phyloP scores from a whole-genome alignment of 2,113 vertebrate genomes.

The Bagarius yarrelli region DNA sequence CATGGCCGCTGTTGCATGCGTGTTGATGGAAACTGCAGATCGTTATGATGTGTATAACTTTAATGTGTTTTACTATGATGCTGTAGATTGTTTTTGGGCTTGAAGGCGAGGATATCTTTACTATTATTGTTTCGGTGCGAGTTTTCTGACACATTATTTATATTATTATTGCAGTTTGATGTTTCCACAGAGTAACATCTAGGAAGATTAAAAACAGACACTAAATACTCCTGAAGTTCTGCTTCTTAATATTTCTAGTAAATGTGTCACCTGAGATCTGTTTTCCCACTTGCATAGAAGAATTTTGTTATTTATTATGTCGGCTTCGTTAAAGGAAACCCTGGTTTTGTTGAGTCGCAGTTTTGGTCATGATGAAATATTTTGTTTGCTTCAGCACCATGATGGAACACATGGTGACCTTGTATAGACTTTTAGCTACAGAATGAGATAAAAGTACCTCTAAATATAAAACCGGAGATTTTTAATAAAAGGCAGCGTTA shows the following conservation, averaged over 20 bases:
- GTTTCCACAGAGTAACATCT: not conserved
- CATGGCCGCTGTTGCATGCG: conserved; percentile 22
- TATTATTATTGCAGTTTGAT: not conserved
- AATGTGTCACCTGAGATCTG: not conserved
- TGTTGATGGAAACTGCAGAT: not conserved
- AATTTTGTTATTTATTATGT: not conserved
- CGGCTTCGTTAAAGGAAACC: not conserved
- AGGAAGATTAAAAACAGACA: not conserved
- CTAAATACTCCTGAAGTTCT: not conserved
- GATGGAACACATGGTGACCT: too few relatives aligned
- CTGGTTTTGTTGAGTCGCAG: too few relatives aligned
- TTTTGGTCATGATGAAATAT: not conserved
- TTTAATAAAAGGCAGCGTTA: too few relatives aligned
- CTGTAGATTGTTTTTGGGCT: not conserved
- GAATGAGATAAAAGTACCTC: too few relatives aligned
- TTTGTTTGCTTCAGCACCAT: not conserved
- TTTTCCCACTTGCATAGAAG: not conserved
- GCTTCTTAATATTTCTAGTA: not conserved
- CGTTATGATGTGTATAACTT: not conserved
- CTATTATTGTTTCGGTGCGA: not conserved
- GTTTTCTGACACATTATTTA: not conserved
- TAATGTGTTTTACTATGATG: not conserved
- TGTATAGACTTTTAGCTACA: too few relatives aligned
- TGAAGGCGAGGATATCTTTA: not conserved
- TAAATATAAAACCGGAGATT: too few relatives aligned